Evolutionary conservation across 2,888 invertebrate species (phyloP), one percentile per base, ranked within the genome.

Genomic region (Stenolophus ochropezus): DNA sequence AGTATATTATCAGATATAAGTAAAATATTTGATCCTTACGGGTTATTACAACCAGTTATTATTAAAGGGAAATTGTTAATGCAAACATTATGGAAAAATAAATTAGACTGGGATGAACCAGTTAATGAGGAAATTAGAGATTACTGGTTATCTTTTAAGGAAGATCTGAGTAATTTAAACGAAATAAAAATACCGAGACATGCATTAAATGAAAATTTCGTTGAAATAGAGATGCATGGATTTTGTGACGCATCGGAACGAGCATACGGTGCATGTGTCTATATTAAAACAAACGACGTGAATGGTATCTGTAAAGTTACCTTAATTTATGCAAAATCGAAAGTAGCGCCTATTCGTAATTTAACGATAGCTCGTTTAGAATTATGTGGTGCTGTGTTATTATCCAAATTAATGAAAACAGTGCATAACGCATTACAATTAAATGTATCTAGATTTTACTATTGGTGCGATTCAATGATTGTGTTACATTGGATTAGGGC

Each of bases 381-480:
- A 82, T 79, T 84, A 14, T 84, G 82, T 53, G 84, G 81, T 1
- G 84, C 84, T 0, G 14, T 83, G 14, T 42, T 83, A 47, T 79
- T 85, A 8, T 77, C 83, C 0, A 69, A 82, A 8, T 69, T 84
- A 23, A 47, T 61, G 3, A 25, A 73, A 1, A 21, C 69, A 11
- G 77, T 84, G 6, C 27, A 5, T n/a, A 0, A 27, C 1, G 23
- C 82, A 5, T 51, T 82, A 5, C 21, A 76, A 1, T 65, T 83
- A 47, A 16, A 49, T 18, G 56, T 78, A 47, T 1, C 27, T 5
- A 53, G 58, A 5, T 76, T 51, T 1, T 53, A 74, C 49, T 83
- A 84, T 42, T 85, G 84, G 83, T 83, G 83, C 6, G 85, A 86
- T 81, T 84, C 84, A 1, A 83, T 77, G 0, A 84, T 85, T 1